Base-by-base conservation (phyloP, 2,113 vertebrate genomes). In the Lophius piscatorius region DNA sequence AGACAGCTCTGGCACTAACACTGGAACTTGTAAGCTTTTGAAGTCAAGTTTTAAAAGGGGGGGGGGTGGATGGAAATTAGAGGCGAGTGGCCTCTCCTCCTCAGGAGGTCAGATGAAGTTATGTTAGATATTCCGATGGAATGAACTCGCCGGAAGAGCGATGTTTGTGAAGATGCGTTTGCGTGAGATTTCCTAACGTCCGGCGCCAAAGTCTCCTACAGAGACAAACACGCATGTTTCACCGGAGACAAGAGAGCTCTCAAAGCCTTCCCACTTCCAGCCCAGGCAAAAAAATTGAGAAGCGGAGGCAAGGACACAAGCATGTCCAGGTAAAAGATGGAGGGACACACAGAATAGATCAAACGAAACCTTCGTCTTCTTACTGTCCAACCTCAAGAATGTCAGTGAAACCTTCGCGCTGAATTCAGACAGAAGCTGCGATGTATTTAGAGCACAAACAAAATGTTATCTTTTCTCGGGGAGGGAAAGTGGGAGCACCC, bases 181-280 rank as follows among this genome's bases (percentile, higher is more conserved):
- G 70, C 40, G 24, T 78, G 70, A 28, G 20, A 71, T 50, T 60
- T 68, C 34, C 33, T 64, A 23, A 42, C 20, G 46, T 60, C 46
- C 23, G 56, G 60, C 63, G 65, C 63, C 60, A 68, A 79, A 67
- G 72, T 68, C 70, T 79, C 24, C 29, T 20, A 63, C 74, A 78
- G 84, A 87, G 65, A 69, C 76, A 75, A n/a, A 80, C 67, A 55
- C 38, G n/a, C 76, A 79, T 31, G 76, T 84, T 76, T 74, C 76
- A 65, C n/a, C 39, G 59, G 79, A 86, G 81, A 87, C 62, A 61
- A 79, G 79, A 89, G 82, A 68, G 77, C 55, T 41, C 57, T 67
- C 80, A 88, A 88, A 72, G 40, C 78, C 69, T 84, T 89, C 76
- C 60, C 79, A 91, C 81, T 78, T 74, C 66, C 55, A 64, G 61